phyloP scores from a whole-genome alignment of 2,113 vertebrate species.

The Hippopotamus amphibius region DNA sequence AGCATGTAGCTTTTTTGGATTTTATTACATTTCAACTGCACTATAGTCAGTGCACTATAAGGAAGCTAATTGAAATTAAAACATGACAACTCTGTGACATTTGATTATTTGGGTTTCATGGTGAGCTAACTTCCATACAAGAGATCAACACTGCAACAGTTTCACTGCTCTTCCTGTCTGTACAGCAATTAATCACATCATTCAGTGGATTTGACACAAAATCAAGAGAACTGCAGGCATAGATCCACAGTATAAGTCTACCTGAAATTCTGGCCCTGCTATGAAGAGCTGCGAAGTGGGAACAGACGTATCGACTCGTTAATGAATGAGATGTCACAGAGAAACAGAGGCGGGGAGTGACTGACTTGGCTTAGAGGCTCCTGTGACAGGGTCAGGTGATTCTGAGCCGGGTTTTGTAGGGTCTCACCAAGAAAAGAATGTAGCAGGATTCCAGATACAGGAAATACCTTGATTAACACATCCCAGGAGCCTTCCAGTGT shows the following conservation, averaged over 20 bases:
- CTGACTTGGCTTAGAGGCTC: background rate
- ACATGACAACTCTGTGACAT: background rate
- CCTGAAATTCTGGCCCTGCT: background rate
- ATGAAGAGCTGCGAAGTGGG: too few relatives aligned
- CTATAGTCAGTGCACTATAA: background rate
- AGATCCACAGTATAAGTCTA: rapidly evolving
- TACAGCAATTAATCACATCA: rapidly evolving
- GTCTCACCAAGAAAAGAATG: background rate
- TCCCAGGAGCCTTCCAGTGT: background rate
- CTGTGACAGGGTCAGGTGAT: background rate
- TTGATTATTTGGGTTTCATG: background rate
- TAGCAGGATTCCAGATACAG: background rate
- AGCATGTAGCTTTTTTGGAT: background rate
- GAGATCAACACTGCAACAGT: rapidly evolving
- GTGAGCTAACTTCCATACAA: background rate
- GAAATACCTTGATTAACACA: background rate
- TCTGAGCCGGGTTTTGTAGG: background rate
- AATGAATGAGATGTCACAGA: background rate
- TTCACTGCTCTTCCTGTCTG: background rate
- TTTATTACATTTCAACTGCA: background rate
- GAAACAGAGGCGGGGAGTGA: background rate
- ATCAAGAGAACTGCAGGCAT: rapidly evolving
- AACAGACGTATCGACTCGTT: rapidly evolving
- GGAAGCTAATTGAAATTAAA: background rate
- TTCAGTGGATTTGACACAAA: background rate